phyloP scores from a whole-genome alignment of 2,797 vertebrate genomes.

The Hozukius guyotensis region DNA sequence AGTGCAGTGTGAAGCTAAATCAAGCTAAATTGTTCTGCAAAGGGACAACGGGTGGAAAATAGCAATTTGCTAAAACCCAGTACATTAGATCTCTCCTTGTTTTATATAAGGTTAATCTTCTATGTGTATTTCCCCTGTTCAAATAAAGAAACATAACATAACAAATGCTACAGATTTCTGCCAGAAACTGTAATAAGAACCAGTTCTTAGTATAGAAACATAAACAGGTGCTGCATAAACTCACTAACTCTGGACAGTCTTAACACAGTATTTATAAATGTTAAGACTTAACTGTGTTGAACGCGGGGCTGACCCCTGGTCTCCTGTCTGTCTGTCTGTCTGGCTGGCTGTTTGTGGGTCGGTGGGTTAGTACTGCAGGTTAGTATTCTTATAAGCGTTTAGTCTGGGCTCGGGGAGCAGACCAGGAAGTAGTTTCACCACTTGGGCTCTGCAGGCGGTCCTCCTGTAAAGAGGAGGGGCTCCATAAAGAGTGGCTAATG shows the following conservation, averaged over 20 bases:
- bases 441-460: constrained; percentile 45
- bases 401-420: constrained; percentile 26
- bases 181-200: constrained; percentile 33
- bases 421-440: constrained; percentile 54
- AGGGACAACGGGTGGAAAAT: too few species aligned
- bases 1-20: constrained; percentile 1
- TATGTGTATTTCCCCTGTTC: background rate
- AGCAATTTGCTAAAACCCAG: too few species aligned
- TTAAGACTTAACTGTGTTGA: constrained; percentile 29
- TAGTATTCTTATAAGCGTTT: constrained; percentile 38
- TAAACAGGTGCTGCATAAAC: constrained; percentile 38
- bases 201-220: constrained; percentile 10
- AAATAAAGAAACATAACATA: background rate
- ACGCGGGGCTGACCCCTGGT: background rate
- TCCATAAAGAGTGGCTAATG: constrained; percentile 63
- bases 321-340: constrained; percentile 24
- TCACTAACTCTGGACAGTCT: background rate
- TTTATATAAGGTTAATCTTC: background rate
- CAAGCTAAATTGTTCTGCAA: background rate
- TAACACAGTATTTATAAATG: background rate
- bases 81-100: background rate
- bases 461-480: constrained; percentile 61
- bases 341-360: background rate
- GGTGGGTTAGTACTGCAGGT: constrained; percentile 26
- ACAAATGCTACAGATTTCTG: background rate